Base-by-base conservation (phyloP, 2,113 vertebrate genomes). In the Notarius quadriscutis region DNA sequence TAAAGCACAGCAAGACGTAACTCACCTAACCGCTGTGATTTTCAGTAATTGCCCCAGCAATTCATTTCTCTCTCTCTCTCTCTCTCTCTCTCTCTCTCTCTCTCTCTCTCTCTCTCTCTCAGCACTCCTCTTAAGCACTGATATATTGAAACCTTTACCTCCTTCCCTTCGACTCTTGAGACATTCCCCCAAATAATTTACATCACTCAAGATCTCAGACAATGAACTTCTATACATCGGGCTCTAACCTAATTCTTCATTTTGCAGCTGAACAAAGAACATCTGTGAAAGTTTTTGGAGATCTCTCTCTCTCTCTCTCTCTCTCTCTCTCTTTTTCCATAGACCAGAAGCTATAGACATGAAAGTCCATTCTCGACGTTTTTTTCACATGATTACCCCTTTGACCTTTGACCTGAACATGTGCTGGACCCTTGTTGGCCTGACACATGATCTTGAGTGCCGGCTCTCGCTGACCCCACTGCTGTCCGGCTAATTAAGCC, bases 401-500 rank as follows among this genome's bases (percentile, higher is more conserved):
- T 81, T 63, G 83, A 85, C 89, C 87, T 67, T 57, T 90, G 85
- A 87, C 67, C 67, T 50, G 63, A 83, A 55, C 60, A 67, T 87
- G 71, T 84, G 67, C 63, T 83, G 82, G 62, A 67, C 69, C 72
- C 85, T 88, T 67, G 65, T 81, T 80, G 81, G 78, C 67, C 72
- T 41, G 85, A 87, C 82, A 51, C 50, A 63, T 63, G 83, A 81
- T 85, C 81, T 84, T 51, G 27, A 81, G 80, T 20, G n/a, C 48
- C 58, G 65, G 71, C 65, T 60, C 48, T 55, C 22, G 58, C 53
- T 74, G 78, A 87, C 83, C 85, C 72, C 51, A 22, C 82, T 71
- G 63, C 85, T 88, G 78, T 72, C 72, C 67, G 14, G 63, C 82
- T 85, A 87, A 88, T 90, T 83, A 88, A 81, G 77, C 81, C 71